A percentile compares a stretch with the other conserved stretches of the same genome.
These are phyloP conservation scores for Anthopleura sola DNA, from an alignment of 64 coral and sea anemone species.

Conservation along the genomic window DNA sequence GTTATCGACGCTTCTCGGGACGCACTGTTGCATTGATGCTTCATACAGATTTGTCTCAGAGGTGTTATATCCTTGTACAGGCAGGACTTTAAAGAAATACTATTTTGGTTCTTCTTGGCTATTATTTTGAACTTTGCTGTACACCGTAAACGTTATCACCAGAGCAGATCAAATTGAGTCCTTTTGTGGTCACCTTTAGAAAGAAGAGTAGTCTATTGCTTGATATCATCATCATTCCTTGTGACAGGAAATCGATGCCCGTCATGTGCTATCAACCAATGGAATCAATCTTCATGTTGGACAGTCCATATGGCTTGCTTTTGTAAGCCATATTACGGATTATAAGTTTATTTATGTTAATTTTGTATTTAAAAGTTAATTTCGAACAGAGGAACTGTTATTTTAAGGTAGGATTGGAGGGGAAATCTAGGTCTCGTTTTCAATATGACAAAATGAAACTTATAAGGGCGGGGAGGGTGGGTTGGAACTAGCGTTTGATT, in stretches of 20 bases:
- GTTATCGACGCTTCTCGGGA: no score
- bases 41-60: no score
- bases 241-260: no score
- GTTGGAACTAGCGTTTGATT: not conserved
- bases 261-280: no score
- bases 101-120: not conserved
- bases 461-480: not conserved
- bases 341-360: not conserved
- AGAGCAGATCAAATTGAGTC: not conserved
- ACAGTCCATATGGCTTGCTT: not conserved
- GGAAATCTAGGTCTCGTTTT: not conserved
- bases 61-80: no score
- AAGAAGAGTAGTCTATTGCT: no score
- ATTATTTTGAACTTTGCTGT: not conserved
- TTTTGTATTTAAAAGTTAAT: slow-evolving; percentile 3
- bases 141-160: no score
- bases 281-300: no score
- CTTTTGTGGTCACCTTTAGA: not conserved
- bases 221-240: no score
- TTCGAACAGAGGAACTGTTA: not conserved
- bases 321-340: not conserved
- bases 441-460: not conserved
- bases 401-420: not conserved
- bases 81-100: not conserved
- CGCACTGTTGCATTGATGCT: no score